phyloP scores from a whole-genome alignment of 2,797 vertebrate genomes.

The Hyperoplus lanceolatus region DNA sequence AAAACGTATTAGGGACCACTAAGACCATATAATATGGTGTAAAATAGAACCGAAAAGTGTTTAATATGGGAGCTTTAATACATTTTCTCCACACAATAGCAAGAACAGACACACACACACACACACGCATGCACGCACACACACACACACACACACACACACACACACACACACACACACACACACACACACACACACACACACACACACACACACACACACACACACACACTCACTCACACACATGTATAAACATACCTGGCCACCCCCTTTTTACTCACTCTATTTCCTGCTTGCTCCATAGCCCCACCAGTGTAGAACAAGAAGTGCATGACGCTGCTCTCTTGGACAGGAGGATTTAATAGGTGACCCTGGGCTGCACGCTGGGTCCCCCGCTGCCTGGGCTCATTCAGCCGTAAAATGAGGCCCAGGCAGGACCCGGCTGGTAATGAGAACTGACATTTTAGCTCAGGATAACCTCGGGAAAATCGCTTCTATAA shows the following conservation, averaged over 20 bases:
- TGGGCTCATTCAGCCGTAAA: constrained; percentile 87
- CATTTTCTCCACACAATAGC: constrained; percentile 57
- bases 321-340: constrained; percentile 78
- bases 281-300: constrained; percentile 53
- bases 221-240: constrained; percentile 29
- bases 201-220: background rate
- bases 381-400: constrained; percentile 79
- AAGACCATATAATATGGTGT: too few species aligned
- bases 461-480: constrained; percentile 86
- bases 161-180: constrained; percentile 46
- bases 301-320: constrained; percentile 77
- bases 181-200: too few species aligned
- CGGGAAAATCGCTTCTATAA: constrained; percentile 88
- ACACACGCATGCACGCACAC: constrained; percentile 15
- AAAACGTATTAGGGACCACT: too few species aligned
- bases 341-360: constrained; percentile 85
- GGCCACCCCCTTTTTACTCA: constrained; percentile 47
- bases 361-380: constrained; percentile 87
- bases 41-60: too few species aligned
- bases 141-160: background rate
- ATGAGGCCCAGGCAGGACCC: constrained; percentile 85
- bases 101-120: constrained; percentile 20
- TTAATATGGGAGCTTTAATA: constrained; percentile 35
- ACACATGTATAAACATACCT: constrained; percentile 57
- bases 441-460: constrained; percentile 89